Conservation (phyloP, 2,888 invertebrate genomes). For the Phaonia tiefii region DNA sequence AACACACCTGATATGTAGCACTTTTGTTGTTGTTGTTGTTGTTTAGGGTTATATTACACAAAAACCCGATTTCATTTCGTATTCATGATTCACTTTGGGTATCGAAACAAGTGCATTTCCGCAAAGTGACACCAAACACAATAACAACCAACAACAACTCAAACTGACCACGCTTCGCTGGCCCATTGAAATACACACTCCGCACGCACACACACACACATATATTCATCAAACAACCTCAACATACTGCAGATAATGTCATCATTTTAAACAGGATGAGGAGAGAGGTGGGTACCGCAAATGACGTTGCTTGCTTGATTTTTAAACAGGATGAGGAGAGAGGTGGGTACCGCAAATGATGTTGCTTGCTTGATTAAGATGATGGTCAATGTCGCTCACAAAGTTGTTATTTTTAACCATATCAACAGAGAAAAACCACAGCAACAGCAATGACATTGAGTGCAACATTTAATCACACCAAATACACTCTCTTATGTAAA, state of each 20-base stretch:
- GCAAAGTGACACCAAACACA: conserved; percentile 52
- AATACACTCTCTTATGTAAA: background rate
- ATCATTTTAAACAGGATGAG: conserved; percentile 9
- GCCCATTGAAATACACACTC: conserved; percentile 43
- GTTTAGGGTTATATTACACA: background rate
- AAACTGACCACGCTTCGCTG: conserved; percentile 53
- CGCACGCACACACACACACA: conserved; percentile 32
- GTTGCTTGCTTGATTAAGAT: conserved; percentile 19
- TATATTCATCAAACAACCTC: conserved; percentile 16
- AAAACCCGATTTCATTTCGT: conserved; percentile 9
- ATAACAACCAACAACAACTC: too few relatives aligned
- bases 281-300: conserved; percentile 31
- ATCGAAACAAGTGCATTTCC: conserved; percentile 63
- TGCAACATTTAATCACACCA: conserved; percentile 6
- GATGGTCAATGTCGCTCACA: conserved; percentile 59
- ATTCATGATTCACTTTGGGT: background rate
- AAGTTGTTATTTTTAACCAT: conserved; percentile 53
- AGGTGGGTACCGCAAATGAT: conserved; percentile 41
- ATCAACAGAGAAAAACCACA: conserved; percentile 28
- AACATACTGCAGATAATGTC: background rate
- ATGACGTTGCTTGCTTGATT: conserved; percentile 22
- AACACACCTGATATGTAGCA: too few relatives aligned
- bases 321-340: conserved; percentile 13
- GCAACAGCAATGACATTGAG: conserved; percentile 2
- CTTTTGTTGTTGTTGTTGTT: too few relatives aligned